phyloP scores from a whole-genome alignment of 2,797 vertebrate genomes.

The Mormyrops boulengeri region DNA sequence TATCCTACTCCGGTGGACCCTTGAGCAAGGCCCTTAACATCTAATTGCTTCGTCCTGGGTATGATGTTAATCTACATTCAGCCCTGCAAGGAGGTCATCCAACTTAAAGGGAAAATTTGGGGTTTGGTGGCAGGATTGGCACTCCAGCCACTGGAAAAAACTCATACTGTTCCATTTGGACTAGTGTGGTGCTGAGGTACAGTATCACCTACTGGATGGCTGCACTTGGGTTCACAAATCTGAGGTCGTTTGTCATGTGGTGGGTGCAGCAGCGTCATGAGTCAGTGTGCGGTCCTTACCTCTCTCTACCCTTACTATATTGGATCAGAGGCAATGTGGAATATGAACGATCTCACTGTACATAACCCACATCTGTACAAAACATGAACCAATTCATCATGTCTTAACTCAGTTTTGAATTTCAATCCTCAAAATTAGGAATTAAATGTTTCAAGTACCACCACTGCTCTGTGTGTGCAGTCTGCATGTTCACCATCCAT shows the following conservation, averaged over 20 bases:
- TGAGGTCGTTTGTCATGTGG: not conserved
- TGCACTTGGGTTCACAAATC: not conserved
- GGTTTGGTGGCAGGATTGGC: too few species aligned
- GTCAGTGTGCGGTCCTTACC: not conserved
- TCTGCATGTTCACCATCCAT: not conserved
- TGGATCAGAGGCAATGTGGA: not conserved
- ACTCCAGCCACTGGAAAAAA: not conserved
- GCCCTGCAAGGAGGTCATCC: not conserved
- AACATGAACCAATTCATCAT: not conserved
- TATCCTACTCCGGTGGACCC: not conserved
- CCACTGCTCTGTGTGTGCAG: not conserved
- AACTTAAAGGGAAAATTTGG: not conserved
- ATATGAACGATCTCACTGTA: not conserved
- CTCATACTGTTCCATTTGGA: not conserved
- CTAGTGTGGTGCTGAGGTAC: not conserved
- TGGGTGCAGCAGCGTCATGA: not conserved
- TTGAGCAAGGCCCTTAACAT: not conserved
- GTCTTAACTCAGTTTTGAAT: not conserved
- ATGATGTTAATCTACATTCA: not conserved
- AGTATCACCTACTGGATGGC: not conserved
- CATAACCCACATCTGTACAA: not conserved
- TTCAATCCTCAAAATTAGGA: not conserved
- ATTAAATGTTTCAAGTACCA: not conserved
- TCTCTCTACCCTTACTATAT: not conserved
- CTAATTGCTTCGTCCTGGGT: not conserved